Evolutionary conservation across 2,797 vertebrate genomes (phyloP).

Genomic region (Cryptoprocta ferox): DNA sequence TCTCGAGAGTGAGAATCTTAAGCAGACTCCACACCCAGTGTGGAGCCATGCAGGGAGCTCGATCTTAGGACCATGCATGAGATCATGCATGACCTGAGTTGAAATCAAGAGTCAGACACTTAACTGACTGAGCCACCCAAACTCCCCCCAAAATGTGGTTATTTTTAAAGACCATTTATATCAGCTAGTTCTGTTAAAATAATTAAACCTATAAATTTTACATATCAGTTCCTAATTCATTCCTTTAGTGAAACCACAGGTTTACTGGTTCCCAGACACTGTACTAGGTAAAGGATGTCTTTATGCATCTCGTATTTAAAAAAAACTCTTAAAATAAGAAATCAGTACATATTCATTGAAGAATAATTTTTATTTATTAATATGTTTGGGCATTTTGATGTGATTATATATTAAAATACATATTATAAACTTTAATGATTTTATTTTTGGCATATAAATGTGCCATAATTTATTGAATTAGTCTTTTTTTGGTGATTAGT

Average conservation of each 20-base stretch:
- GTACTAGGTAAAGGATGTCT: neutral
- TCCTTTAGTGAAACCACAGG: neutral
- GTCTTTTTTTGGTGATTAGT: neutral
- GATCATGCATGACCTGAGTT: too few species aligned
- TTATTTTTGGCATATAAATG: neutral
- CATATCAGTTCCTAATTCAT: neutral
- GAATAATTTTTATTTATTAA: neutral
- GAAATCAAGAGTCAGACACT: too few species aligned
- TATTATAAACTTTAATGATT: neutral
- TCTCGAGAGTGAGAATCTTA: too few species aligned
- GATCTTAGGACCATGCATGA: too few species aligned
- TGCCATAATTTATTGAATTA: neutral
- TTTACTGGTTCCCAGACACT: neutral
- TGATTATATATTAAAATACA: neutral
- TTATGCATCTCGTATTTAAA: neutral
- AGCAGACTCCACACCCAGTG: too few species aligned
- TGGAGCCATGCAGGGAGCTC: too few species aligned
- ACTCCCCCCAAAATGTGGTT: neutral
- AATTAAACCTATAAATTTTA: conserved; percentile 12
- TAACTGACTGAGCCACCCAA: too few species aligned
- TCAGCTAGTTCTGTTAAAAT: conserved; percentile 17
- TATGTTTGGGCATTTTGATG: neutral
- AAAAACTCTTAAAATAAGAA: neutral
- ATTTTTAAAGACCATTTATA: conserved; percentile 11
- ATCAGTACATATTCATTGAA: neutral